Percentiles rank a stretch among this genome's conserved stretches.
Evolutionary conservation across 2,888 invertebrate species (phyloP).

Genomic region (Agrenia bidenticulata): DNA sequence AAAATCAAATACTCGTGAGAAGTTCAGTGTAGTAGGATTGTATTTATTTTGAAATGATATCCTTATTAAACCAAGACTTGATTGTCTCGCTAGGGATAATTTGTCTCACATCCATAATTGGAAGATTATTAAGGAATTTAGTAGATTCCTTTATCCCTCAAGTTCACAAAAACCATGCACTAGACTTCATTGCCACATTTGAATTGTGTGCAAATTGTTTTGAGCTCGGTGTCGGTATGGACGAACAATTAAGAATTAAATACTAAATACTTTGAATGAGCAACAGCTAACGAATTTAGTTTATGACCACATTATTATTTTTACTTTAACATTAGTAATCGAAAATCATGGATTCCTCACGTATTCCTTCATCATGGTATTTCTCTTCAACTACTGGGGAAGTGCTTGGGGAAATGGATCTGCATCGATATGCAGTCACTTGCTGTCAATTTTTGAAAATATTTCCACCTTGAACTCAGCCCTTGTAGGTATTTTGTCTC

Average conservation of each 20-base stretch:
- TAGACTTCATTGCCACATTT: conserved; percentile 12
- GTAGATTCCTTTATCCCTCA: too few species aligned
- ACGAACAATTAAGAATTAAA: not conserved
- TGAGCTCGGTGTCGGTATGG: conserved; percentile 13
- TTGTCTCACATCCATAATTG: too few species aligned
- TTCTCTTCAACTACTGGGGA: conserved; percentile 16
- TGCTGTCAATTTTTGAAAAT: not conserved
- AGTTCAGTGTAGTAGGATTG: too few species aligned
- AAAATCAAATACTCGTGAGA: too few species aligned
- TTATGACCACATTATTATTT: not conserved
- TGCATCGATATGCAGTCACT: not conserved
- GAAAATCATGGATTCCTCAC: not conserved
- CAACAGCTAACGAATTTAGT: too few species aligned
- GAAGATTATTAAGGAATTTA: too few species aligned
- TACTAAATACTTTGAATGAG: not conserved
- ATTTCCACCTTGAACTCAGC: not conserved
- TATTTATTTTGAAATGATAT: too few species aligned
- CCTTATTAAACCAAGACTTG: too few species aligned
- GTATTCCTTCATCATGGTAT: conserved; percentile 4
- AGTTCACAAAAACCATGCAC: too few species aligned
- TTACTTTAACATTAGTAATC: conserved; percentile 2
- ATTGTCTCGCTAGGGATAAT: too few species aligned
- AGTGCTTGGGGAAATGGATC: conserved; percentile 1
- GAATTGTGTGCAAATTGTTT: conserved; percentile 12
- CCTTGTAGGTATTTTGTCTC: not conserved